Evolutionary conservation across 2,113 vertebrate genomes (phyloP).

Genomic region (Taxidea taxus): DNA sequence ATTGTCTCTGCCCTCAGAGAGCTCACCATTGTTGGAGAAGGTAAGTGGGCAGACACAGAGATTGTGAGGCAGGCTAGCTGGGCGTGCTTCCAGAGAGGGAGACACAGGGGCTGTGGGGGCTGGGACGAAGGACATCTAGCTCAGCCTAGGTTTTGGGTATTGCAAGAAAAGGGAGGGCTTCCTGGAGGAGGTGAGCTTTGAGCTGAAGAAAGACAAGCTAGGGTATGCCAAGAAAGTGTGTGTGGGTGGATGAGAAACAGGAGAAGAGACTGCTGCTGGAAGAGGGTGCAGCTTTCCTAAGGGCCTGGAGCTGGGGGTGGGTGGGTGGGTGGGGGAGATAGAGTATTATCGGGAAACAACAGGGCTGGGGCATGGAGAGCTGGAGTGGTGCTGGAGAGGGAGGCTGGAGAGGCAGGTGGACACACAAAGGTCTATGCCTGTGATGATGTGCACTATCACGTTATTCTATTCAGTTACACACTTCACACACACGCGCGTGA

Average conservation of each 20-base stretch:
- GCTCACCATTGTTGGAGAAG: background rate
- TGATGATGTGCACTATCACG: accelerated
- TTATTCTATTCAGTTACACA: background rate
- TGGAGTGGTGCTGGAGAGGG: background rate
- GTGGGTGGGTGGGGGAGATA: too few relatives aligned
- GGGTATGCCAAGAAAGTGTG: background rate
- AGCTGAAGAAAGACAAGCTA: background rate
- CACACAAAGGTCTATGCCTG: background rate
- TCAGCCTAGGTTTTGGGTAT: background rate
- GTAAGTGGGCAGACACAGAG: background rate
- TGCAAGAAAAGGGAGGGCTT: background rate
- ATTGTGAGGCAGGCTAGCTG: too few relatives aligned
- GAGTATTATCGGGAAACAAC: too few relatives aligned
- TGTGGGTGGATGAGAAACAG: background rate
- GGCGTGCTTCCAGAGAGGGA: background rate
- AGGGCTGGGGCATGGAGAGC: background rate
- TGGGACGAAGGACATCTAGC: background rate
- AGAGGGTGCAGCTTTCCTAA: background rate
- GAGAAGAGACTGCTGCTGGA: background rate
- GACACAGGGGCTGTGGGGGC: background rate
- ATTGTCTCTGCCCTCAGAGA: background rate
- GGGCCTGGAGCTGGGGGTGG: background rate
- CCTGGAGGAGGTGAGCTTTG: background rate
- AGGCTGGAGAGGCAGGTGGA: background rate
- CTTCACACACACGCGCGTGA: background rate